Evolutionary conservation across 2,888 invertebrate species (phyloP).

Genomic region (Caradrina kadenii): DNA sequence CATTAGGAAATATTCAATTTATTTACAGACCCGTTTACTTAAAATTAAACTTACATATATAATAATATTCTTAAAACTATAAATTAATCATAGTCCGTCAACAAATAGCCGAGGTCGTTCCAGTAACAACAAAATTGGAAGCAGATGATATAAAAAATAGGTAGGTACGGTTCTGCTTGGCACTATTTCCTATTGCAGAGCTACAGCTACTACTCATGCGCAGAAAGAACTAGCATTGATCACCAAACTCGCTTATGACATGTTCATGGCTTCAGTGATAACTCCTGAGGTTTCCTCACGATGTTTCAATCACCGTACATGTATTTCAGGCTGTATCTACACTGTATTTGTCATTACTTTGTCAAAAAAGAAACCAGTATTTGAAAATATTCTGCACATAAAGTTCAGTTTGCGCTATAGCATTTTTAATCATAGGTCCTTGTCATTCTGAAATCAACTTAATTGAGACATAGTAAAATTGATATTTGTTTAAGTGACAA

Average conservation of each 20-base stretch:
- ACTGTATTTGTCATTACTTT: too few species aligned
- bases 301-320: background rate
- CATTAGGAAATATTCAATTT: conserved; percentile 72
- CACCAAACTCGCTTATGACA: background rate
- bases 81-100: conserved; percentile 59
- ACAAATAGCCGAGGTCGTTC: conserved; percentile 53
- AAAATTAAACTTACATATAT: conserved; percentile 48
- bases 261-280: background rate
- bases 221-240: background rate
- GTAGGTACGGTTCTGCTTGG: background rate
- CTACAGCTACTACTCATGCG: background rate
- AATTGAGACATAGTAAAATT: background rate
- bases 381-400: too few species aligned
- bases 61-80: conserved; percentile 6
- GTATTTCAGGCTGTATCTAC: too few species aligned
- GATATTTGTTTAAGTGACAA: background rate
- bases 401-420: too few species aligned
- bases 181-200: background rate
- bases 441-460: background rate
- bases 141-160: background rate
- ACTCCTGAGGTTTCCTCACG: background rate
- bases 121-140: conserved; percentile 44
- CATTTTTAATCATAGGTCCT: background rate
- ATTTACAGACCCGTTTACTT: conserved; percentile 75
- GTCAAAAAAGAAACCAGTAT: too few species aligned